phyloP scores from a whole-genome alignment of 2,113 vertebrate genomes.

The Oxyura jamaicensis region DNA sequence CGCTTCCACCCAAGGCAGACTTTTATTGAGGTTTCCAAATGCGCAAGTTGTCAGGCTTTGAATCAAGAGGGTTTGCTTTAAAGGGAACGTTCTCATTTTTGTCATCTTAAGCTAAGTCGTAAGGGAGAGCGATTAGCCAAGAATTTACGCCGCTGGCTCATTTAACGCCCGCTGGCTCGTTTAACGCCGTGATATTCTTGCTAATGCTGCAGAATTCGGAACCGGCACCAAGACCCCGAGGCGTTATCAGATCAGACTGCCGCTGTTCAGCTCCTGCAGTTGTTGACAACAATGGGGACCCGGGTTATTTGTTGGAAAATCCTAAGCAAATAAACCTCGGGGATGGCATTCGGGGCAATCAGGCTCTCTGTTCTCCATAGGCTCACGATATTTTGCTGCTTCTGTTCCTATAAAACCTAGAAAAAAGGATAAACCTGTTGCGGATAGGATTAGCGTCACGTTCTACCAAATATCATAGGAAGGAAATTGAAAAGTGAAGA shows the following conservation, averaged over 20 bases:
- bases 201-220: conserved; percentile 30
- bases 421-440: not conserved
- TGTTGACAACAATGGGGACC: not conserved
- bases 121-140: conserved; percentile 18
- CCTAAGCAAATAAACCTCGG: not conserved
- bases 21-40: not conserved
- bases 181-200: not conserved
- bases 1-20: not conserved
- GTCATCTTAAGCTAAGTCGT: not conserved
- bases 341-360: not conserved
- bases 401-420: not conserved
- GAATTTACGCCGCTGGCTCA: not conserved
- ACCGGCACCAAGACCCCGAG: not conserved
- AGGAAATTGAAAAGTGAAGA: not conserved
- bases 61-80: not conserved
- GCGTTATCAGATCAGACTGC: not conserved
- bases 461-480: accelerated
- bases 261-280: not conserved
- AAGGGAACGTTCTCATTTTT: conserved; percentile 11
- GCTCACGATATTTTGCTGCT: not conserved
- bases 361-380: not conserved
- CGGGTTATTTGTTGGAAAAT: not conserved
- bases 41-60: not conserved
- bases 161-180: not conserved
- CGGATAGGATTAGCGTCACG: not conserved